Conservation (phyloP, 1,140 invertebrate species). For the Scaptomyza montana region DNA sequence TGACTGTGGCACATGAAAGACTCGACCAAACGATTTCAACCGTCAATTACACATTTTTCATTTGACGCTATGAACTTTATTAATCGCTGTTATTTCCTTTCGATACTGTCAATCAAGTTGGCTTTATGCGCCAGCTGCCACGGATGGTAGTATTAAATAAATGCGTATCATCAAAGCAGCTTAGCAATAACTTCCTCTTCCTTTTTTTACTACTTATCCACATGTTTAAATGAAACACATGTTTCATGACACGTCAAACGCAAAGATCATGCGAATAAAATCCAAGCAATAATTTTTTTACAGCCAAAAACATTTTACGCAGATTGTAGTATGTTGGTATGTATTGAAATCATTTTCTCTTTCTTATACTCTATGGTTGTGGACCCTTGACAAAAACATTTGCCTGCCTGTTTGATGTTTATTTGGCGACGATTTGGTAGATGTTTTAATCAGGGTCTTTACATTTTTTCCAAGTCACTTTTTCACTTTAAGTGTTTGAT, state of each 20-base stretch:
- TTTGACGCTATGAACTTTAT: constrained; percentile 66
- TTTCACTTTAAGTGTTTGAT: constrained; percentile 70
- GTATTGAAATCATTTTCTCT: constrained; percentile 66
- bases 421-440: constrained; percentile 60
- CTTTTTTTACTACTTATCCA: not conserved
- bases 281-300: constrained; percentile 75
- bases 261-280: constrained; percentile 58
- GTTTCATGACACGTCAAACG: constrained; percentile 68
- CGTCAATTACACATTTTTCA: constrained; percentile 68
- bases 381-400: constrained; percentile 54
- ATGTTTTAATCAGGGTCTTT: constrained; percentile 64
- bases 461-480: constrained; percentile 71
- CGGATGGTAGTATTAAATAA: constrained; percentile 40
- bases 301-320: constrained; percentile 67
- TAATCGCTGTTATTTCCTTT: constrained; percentile 62
- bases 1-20: constrained; percentile 1
- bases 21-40: constrained; percentile 28
- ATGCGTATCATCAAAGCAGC: constrained; percentile 37
- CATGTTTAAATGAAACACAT: constrained; percentile 50
- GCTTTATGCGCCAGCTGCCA: constrained; percentile 57
- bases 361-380: constrained; percentile 35
- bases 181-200: constrained; percentile 1
- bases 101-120: constrained; percentile 35
- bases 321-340: constrained; percentile 62
- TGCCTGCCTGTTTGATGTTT: constrained; percentile 57